Conservation (phyloP, 2,113 vertebrate genomes). For the Cebidichthys violaceus region DNA sequence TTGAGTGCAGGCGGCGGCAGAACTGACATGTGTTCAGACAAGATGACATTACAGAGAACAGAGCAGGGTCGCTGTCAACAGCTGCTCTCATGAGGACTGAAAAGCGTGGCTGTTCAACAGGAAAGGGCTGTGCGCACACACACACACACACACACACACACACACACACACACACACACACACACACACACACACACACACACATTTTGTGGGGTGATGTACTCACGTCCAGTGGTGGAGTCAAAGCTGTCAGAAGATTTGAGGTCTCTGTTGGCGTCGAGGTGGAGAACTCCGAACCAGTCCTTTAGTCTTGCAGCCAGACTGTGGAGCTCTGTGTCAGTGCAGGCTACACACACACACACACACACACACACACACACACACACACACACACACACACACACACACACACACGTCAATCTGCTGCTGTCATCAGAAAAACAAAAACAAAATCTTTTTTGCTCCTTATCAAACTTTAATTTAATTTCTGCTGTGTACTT, state of each 20-base stretch:
- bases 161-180: conserved; percentile 22
- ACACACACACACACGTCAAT: conserved; percentile 36
- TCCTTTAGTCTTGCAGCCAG: conserved; percentile 94
- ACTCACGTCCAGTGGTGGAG: conserved; percentile 90
- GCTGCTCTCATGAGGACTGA: conserved; percentile 25
- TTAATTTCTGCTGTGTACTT: conserved; percentile 48
- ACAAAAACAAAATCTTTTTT: conserved; percentile 16
- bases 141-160: conserved; percentile 20
- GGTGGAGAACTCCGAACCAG: conserved; percentile 95
- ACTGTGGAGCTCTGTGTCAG: conserved; percentile 90
- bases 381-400: conserved; percentile 11
- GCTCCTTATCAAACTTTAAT: conserved; percentile 48
- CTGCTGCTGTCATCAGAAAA: conserved; percentile 35
- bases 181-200: conserved; percentile 7
- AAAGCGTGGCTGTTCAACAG: conserved; percentile 42
- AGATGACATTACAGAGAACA: conserved; percentile 64
- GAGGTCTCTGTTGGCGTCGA: conserved; percentile 93
- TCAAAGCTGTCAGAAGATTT: conserved; percentile 88
- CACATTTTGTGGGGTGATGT: background rate
- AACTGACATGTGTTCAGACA: conserved; percentile 51
- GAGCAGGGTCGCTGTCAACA: conserved; percentile 62
- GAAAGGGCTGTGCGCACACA: conserved; percentile 19
- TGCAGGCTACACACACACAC: conserved; percentile 86
- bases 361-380: conserved; percentile 53
- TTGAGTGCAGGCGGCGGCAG: conserved; percentile 11